A percentile compares a stretch with the other conserved stretches of the same genome.
phyloP scores from a whole-genome alignment of 2,888 invertebrate genomes.

The Phengaris alcon region DNA sequence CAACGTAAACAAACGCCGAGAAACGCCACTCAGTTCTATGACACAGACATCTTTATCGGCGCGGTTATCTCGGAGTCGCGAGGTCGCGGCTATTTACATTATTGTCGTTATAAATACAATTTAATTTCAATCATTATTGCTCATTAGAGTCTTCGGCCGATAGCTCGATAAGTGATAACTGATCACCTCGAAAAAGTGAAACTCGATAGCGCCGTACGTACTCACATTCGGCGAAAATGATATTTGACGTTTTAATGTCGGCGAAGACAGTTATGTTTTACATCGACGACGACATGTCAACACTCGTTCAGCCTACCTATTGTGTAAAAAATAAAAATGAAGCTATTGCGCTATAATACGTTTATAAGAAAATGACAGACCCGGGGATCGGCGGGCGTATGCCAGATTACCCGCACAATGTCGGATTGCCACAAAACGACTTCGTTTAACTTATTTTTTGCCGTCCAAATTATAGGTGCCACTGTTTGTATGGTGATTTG shows the following conservation, averaged over 20 bases:
- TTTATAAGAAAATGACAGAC: conserved; percentile 71
- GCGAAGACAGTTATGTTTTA: conserved; percentile 58
- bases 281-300: conserved; percentile 73
- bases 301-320: conserved; percentile 67
- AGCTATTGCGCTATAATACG: conserved; percentile 69
- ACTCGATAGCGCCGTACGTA: conserved; percentile 55
- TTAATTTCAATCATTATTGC: conserved; percentile 73
- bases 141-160: conserved; percentile 74
- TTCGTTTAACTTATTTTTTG: conserved; percentile 61
- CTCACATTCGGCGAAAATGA: conserved; percentile 60
- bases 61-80: conserved; percentile 58
- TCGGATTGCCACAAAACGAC: conserved; percentile 70
- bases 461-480: conserved; percentile 69
- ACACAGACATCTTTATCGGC: conserved; percentile 58
- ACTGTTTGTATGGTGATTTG: conserved; percentile 51
- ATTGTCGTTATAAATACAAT: conserved; percentile 71
- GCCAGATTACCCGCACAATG: conserved; percentile 69
- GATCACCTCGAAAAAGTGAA: conserved; percentile 60
- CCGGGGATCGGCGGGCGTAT: conserved; percentile 68
- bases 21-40: conserved; percentile 66
- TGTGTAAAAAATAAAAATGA: conserved; percentile 59
- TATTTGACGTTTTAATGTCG: conserved; percentile 51
- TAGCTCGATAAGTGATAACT: conserved; percentile 71
- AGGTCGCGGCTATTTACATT: conserved; percentile 59
- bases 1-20: conserved; percentile 53